These are phyloP conservation scores for Corticium candelabrum DNA, from an alignment of 37 sponge, comb jelly and placozoan genomes.

Conservation along the genomic window DNA sequence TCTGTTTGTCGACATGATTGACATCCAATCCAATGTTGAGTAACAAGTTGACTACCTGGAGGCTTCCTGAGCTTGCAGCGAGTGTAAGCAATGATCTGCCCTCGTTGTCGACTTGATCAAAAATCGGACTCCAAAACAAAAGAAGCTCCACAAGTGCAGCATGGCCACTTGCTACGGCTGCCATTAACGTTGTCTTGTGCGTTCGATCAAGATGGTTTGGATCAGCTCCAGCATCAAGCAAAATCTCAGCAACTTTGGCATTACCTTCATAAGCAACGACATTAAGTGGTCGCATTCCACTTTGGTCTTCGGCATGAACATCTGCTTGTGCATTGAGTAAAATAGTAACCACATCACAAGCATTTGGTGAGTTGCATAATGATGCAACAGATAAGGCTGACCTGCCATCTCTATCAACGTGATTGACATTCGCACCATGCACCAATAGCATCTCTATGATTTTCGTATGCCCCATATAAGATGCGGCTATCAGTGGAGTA, in stretches of 20 bases:
- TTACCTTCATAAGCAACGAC: neutral
- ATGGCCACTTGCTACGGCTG: neutral
- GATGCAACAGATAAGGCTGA: neutral
- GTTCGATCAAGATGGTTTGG: neutral
- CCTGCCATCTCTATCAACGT: neutral
- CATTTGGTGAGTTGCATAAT: neutral
- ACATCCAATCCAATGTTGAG: neutral
- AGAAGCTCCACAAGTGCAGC: neutral
- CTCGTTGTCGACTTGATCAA: neutral
- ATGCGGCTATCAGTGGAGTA: neutral
- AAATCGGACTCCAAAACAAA: neutral
- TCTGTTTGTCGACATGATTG: neutral
- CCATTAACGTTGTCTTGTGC: neutral
- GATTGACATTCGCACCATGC: neutral
- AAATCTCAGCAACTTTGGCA: neutral
- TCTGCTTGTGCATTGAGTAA: neutral
- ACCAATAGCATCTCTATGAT: neutral
- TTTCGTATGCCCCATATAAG: neutral
- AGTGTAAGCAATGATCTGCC: neutral
- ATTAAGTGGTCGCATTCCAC: neutral
- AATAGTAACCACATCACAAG: neutral
- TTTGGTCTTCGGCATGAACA: neutral
- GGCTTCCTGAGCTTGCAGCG: neutral
- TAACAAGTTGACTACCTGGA: neutral
- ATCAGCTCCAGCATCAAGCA: neutral